A percentile compares a stretch with the other conserved stretches of the same genome.
phyloP scores from a whole-genome alignment of 1,140 invertebrate species.

The Pseudoatta argentina region DNA sequence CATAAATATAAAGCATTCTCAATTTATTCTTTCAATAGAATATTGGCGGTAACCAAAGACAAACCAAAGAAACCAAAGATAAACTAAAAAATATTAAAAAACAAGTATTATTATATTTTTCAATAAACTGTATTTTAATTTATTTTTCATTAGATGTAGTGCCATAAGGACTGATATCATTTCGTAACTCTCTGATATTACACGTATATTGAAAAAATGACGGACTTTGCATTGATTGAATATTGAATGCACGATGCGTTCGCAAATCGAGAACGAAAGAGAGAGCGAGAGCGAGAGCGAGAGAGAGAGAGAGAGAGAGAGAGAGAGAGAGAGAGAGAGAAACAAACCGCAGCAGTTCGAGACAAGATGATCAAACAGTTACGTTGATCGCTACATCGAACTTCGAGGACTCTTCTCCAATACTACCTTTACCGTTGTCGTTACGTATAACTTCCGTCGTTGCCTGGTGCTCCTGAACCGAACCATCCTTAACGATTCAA shows the following conservation, averaged over 20 bases:
- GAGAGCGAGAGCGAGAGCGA: neutral
- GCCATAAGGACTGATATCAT: neutral
- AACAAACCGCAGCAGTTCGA: neutral
- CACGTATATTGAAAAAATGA: neutral
- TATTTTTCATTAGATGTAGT: neutral
- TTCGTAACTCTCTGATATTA: neutral
- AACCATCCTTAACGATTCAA: slow-evolving; percentile 19
- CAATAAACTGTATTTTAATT: no score
- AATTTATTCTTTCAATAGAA: no score
- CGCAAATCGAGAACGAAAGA: slow-evolving; percentile 10
- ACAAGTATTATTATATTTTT: no score
- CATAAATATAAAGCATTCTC: no score
- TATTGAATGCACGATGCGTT: neutral
- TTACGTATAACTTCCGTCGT: slow-evolving; percentile 39
- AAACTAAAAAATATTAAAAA: no score
- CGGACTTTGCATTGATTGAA: slow-evolving; percentile 27
- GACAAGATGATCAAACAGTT: slow-evolving; percentile 20
- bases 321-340: neutral
- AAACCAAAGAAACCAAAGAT: no score
- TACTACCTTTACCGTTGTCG: slow-evolving; percentile 6
- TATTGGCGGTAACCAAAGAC: no score
- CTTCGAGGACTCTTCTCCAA: slow-evolving; percentile 46
- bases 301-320: no score
- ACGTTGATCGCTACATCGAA: slow-evolving; percentile 53
- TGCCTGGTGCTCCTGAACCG: neutral